A percentile compares a stretch with the other conserved stretches of the same genome.
These are phyloP conservation scores for Heliconius sara DNA, from an alignment of 2,888 invertebrate species.

Conservation along the genomic window DNA sequence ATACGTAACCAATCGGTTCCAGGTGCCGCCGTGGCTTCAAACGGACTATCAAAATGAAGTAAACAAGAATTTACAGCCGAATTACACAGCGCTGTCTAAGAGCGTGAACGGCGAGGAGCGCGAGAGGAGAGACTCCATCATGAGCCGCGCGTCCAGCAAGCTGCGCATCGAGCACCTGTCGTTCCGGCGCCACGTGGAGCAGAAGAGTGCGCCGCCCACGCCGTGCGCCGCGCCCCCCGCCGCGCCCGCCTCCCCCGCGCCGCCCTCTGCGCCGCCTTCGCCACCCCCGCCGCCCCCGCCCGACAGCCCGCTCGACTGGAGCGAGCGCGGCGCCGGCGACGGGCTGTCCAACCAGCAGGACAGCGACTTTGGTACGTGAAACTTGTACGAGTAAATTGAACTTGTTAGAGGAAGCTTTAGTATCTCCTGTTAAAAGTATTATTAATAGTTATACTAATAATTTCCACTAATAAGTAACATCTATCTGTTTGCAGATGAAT, in stretches of 20 bases:
- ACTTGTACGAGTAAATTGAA: neutral
- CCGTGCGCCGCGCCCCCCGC: slow-evolving; percentile 55
- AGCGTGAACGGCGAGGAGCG: slow-evolving; percentile 72
- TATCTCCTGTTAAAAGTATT: too few relatives aligned
- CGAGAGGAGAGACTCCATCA: slow-evolving; percentile 75
- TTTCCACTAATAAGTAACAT: neutral
- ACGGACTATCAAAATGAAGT: slow-evolving; percentile 84
- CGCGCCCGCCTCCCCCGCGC: slow-evolving; percentile 41
- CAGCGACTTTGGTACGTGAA: slow-evolving; percentile 87
- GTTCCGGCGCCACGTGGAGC: slow-evolving; percentile 66
- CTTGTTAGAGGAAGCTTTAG: too few relatives aligned
- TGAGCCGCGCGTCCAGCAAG: slow-evolving; percentile 78
- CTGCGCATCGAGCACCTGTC: slow-evolving; percentile 76
- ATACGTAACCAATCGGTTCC: slow-evolving; percentile 3
- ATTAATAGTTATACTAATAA: too few relatives aligned
- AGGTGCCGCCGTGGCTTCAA: slow-evolving; percentile 91
- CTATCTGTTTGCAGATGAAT: slow-evolving; percentile 86
- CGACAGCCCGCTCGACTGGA: slow-evolving; percentile 86
- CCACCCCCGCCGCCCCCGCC: slow-evolving; percentile 61
- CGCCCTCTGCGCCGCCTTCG: slow-evolving; percentile 51
- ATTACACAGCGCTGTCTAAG: slow-evolving; percentile 73
- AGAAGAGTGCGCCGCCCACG: slow-evolving; percentile 63
- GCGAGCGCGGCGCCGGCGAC: slow-evolving; percentile 90
- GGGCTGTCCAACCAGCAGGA: slow-evolving; percentile 94
- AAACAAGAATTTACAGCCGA: slow-evolving; percentile 79